Conservation (phyloP, 2,797 vertebrate genomes). For the Malurus splendens region DNA sequence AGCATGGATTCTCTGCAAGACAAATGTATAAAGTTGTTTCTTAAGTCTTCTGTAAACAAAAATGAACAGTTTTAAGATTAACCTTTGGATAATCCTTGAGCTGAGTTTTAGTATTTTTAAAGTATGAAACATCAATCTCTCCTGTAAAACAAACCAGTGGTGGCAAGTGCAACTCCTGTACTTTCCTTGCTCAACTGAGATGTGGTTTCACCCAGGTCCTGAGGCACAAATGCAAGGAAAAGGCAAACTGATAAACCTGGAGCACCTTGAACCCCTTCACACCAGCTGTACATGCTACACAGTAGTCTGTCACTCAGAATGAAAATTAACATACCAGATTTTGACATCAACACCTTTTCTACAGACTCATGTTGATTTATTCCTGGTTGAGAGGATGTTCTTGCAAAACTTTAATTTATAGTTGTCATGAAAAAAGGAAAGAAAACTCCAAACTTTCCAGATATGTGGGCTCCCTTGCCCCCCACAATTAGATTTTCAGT, state of each 20-base stretch:
- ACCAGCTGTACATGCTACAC: not conserved
- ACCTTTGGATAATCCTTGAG: not conserved
- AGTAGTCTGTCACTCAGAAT: not conserved
- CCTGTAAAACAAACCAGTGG: not conserved
- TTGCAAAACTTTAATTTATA: not conserved
- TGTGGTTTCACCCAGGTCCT: not conserved
- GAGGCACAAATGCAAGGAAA: not conserved
- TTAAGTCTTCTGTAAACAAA: not conserved
- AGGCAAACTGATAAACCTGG: not conserved
- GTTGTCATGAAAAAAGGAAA: not conserved
- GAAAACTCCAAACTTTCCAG: not conserved
- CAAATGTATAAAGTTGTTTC: not conserved
- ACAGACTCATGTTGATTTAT: not conserved
- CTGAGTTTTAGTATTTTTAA: not conserved
- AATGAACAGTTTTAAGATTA: not conserved
- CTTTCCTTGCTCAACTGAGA: not conserved
- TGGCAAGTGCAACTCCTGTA: not conserved
- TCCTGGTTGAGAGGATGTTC: not conserved
- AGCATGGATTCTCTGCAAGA: not conserved
- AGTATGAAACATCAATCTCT: not conserved
- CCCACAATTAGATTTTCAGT: not conserved
- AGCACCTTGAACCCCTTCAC: not conserved
- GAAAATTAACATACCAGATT: not conserved
- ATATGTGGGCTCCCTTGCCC: accelerated
- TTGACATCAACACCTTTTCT: not conserved